Evolutionary conservation across 2,797 vertebrate species (phyloP), one percentile per base, ranked within the genome.

Genomic region (Kryptolebias ocellatus): DNA sequence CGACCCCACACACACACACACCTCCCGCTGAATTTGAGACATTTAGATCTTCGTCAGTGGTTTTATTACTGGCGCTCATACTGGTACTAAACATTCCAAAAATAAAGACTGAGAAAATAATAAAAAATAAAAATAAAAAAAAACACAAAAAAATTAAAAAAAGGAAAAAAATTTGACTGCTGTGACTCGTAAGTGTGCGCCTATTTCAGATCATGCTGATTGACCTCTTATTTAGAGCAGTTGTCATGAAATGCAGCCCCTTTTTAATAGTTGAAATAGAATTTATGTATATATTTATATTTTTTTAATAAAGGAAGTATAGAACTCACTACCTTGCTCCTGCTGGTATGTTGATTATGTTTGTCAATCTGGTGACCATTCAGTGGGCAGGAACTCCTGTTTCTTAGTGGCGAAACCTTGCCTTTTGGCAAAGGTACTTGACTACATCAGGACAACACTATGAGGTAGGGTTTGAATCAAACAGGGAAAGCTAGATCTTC

Each of bases 221-320:
- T 94, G 94, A 94, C 93, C 89, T 93, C 93, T 92, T 93, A 93
- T 94, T 93, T 93, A 94, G 93, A 93, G 93, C 92, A 91, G 92
- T 93, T 93, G 92, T 93, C 92, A 92, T 92, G 91, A 94, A 94
- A 94, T 94, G 93, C 92, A 94, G 92, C 92, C 93, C 93, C 93
- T 94, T 95, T 94, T 95, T 95, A 94, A 94, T 95, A 94, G 94
- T 93, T 93, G 92, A 95, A 94, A 94, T 94, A 95, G 93, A 94
- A 94, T 94, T 94, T 94, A 95, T 95, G 94, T 94, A 94, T 94
- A 94, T 94, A 94, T 94, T 94, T 95, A 93, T 95, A 94, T 95
- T 94, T 95, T 94, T 95, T 94, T 94, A 94, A 94, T 94, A 95
- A 95, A 94, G 93, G 91, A 95, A 94, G 92, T 95, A 94, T 94